Conservation (phyloP, 2,113 vertebrate species). For the Saguinus imperator region DNA sequence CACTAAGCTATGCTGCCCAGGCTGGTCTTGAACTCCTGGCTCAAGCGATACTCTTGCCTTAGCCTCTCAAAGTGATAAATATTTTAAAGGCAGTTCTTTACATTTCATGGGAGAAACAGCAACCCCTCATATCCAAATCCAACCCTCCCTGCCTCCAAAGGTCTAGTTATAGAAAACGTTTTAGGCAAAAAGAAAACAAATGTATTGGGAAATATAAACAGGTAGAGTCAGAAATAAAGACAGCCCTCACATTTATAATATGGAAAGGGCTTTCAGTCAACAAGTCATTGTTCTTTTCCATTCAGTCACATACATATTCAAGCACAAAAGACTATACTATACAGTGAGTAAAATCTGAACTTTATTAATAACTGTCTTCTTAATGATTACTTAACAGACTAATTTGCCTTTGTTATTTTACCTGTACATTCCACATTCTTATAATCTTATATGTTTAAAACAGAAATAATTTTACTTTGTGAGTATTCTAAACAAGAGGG, state of each 20-base stretch:
- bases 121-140: background rate
- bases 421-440: background rate
- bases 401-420: background rate
- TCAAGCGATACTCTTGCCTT: no score
- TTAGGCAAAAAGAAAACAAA: conserved; percentile 1
- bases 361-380: background rate
- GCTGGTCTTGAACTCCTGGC: no score
- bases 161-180: background rate
- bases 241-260: background rate
- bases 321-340: background rate
- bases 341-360: background rate
- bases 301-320: background rate
- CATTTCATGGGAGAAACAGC: background rate
- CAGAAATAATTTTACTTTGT: background rate
- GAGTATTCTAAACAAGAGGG: background rate
- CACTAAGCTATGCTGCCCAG: no score
- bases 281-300: background rate
- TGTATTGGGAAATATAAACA: background rate
- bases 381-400: background rate
- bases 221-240: background rate
- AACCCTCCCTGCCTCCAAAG: background rate
- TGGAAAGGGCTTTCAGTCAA: background rate
- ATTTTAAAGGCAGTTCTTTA: background rate
- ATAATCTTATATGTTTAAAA: background rate
- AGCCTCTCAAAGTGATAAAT: background rate